phyloP scores from a whole-genome alignment of 2,113 vertebrate species.

The Sula dactylatra region DNA sequence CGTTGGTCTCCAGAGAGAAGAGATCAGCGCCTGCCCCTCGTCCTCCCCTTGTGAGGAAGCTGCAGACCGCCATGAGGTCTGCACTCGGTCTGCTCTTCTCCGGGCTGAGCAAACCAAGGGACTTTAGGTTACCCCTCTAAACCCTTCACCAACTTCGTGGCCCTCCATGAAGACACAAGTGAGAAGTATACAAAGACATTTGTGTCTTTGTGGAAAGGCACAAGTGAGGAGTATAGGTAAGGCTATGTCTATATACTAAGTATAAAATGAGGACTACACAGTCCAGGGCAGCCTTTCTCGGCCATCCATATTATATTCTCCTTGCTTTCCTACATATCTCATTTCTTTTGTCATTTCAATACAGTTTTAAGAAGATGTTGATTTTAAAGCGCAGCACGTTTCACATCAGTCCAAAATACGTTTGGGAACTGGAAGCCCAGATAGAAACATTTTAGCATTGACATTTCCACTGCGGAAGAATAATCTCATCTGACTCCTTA shows the following conservation, averaged over 20 bases:
- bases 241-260: not conserved
- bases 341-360: not conserved
- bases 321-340: not conserved
- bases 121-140: no score
- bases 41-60: no score
- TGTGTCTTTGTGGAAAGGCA: not conserved
- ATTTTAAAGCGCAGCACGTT: not conserved
- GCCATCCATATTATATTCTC: not conserved
- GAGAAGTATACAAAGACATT: no score
- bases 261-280: not conserved
- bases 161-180: no score
- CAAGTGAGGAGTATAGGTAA: not conserved
- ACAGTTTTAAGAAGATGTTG: not conserved
- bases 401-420: not conserved
- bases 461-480: not conserved
- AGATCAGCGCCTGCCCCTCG: no score
- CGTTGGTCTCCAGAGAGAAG: no score
- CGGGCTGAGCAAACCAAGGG: no score
- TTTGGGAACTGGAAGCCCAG: not conserved
- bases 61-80: no score
- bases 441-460: not conserved
- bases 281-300: not conserved
- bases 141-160: no score
- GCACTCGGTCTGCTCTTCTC: no score
- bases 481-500: not conserved